phyloP scores from a whole-genome alignment of 2,113 vertebrate species.

The Pterophyllum scalare region DNA sequence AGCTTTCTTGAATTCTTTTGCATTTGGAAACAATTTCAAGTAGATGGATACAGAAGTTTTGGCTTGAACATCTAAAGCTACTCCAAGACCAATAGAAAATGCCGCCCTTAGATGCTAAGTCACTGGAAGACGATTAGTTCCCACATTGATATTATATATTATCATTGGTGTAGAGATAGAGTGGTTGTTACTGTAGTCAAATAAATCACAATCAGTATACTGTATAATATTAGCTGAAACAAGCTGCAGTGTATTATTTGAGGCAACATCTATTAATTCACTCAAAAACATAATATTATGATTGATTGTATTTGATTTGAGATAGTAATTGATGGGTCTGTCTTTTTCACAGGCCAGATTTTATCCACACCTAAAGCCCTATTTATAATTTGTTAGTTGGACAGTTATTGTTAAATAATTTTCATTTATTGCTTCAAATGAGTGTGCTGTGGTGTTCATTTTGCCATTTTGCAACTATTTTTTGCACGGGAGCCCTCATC shows the following conservation, averaged over 20 bases:
- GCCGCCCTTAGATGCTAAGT: too few species aligned
- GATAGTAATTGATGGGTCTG: background rate
- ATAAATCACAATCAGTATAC: fast-evolving
- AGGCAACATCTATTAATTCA: background rate
- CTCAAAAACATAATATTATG: background rate
- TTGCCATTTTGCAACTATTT: conserved; percentile 15
- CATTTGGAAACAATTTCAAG: too few species aligned
- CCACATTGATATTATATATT: too few species aligned
- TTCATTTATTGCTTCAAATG: conserved; percentile 34
- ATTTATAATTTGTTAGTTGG: background rate
- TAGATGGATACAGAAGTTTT: too few species aligned
- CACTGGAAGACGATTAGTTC: too few species aligned
- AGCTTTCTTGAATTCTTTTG: too few species aligned
- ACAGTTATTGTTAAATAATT: conserved; percentile 21
- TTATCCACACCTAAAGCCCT: background rate
- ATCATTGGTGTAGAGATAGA: too few species aligned
- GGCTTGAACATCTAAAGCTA: too few species aligned
- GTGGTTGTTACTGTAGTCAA: too few species aligned
- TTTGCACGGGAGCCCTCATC: conserved; percentile 12
- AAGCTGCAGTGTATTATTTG: background rate
- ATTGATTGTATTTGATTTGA: background rate
- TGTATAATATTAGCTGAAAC: background rate
- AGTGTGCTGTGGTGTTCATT: conserved; percentile 7
- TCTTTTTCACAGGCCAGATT: background rate
- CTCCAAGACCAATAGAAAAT: too few species aligned